These are phyloP conservation scores for Caenorhabditis imperialis DNA, from an alignment of 2,888 invertebrate species.

Conservation along the genomic window DNA sequence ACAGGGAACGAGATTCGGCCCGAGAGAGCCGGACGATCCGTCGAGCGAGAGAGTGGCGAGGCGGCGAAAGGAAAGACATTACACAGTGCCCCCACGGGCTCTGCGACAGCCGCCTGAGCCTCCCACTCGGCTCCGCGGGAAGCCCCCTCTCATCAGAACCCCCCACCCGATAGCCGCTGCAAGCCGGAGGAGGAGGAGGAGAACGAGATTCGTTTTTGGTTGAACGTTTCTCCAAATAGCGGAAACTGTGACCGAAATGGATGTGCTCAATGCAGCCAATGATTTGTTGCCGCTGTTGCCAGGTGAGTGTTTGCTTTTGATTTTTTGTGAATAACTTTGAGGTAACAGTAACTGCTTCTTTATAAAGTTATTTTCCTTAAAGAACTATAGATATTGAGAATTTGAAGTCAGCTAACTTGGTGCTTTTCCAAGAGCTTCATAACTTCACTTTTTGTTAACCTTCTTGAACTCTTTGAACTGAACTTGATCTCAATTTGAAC, in stretches of 20 bases:
- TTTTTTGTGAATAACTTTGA: background rate
- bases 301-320: conserved; percentile 45
- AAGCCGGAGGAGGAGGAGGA: conserved; percentile 3
- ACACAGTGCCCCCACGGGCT: conserved; percentile 35
- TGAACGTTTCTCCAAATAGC: background rate
- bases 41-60: conserved; percentile 14
- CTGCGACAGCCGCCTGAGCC: conserved; percentile 44
- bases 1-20: conserved; percentile 44
- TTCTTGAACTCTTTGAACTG: background rate
- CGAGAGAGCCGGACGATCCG: background rate
- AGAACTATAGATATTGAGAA: no score
- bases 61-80: conserved; percentile 32
- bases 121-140: conserved; percentile 32
- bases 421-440: background rate
- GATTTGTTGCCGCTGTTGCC: conserved; percentile 61
- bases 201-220: conserved; percentile 6
- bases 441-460: background rate
- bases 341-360: no score
- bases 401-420: no score
- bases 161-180: conserved; percentile 35
- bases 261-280: conserved; percentile 46
- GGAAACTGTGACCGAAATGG: conserved; percentile 5
- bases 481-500: background rate
- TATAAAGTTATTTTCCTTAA: no score
- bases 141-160: conserved; percentile 39